Base-by-base conservation (phyloP, 2,113 vertebrate species). In the Riparia riparia region DNA sequence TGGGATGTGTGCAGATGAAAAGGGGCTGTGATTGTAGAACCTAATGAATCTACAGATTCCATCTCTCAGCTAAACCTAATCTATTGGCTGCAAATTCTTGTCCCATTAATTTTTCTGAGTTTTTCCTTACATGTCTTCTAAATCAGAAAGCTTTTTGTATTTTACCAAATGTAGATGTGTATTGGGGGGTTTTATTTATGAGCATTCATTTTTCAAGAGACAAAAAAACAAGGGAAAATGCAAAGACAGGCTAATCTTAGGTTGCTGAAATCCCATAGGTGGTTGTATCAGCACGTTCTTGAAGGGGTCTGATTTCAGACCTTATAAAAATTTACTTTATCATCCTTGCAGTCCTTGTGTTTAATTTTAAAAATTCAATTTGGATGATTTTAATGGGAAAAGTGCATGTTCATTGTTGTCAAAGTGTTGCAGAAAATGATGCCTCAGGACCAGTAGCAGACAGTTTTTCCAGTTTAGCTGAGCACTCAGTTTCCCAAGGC, bases 21-120 rank as follows among this genome's bases (percentile, higher is more conserved):
- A 95, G 95, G 90, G 93, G 91, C 97, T 96, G 56, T 96, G 96
- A 98, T 97, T 97, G 96, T 87, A 93, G 92, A 97, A 98, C 98
- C 91, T 97, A 97, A 98, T 98, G 98, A 98, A 99, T 97, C 78
- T 96, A 84, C 66, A 88, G 93, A 98, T 98, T 98, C 92, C 90
- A 88, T 97, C 89, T 89, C 64, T 85, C 50, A 25, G 96, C 80
- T 96, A 89, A 97, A 97, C 93, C 85, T 96, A 96, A 89, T 58
- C 78, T 50, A 91, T 98, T 96, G 96, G 93, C 72, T 91, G 96
- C 97, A 98, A 96, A 95, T 92, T 93, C 86, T 95, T 97, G 92
- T 96, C 96, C 96, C 41, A 29, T 97, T 96, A 90, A 86, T 95
- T 96, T 94, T 92, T 91, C 77, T 61, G 64, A 94, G 47, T 16